Conservation (phyloP, 2,797 vertebrate species). For the Ptychadena robeensis region DNA sequence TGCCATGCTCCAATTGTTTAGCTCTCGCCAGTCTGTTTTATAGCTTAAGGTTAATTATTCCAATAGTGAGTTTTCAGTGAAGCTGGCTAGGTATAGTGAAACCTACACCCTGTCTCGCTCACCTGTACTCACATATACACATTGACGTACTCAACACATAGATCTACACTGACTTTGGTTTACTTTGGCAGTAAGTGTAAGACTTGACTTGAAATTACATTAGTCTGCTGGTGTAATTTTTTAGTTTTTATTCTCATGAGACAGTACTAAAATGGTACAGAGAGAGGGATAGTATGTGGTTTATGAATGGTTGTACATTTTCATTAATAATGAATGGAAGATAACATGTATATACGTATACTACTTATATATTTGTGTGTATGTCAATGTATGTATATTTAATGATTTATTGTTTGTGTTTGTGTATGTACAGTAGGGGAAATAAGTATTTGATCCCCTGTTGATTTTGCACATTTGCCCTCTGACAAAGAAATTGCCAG, state of each 20-base stretch:
- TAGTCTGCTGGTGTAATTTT: background rate
- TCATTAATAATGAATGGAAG: background rate
- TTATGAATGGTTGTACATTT: background rate
- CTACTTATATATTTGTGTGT: background rate
- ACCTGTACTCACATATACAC: constrained; percentile 1
- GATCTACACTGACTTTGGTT: background rate
- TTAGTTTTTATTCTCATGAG: background rate
- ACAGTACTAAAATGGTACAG: background rate
- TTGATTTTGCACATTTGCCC: no score
- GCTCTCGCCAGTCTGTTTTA: constrained; percentile 26
- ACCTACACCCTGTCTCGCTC: constrained; percentile 10
- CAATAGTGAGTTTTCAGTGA: background rate
- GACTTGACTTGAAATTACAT: background rate
- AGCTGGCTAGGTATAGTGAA: background rate
- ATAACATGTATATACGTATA: background rate
- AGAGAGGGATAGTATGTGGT: background rate
- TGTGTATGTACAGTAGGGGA: no score
- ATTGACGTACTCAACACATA: constrained; percentile 5
- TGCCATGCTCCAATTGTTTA: constrained; percentile 15
- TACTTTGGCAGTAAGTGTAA: constrained; percentile 18
- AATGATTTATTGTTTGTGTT: no score
- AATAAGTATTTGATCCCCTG: no score
- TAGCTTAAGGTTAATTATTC: constrained; percentile 10
- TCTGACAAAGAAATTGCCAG: no score
- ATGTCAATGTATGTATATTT: no score